Evolutionary conservation across 2,113 vertebrate genomes (phyloP).

Genomic region (Corythoichthys haematopterus): DNA sequence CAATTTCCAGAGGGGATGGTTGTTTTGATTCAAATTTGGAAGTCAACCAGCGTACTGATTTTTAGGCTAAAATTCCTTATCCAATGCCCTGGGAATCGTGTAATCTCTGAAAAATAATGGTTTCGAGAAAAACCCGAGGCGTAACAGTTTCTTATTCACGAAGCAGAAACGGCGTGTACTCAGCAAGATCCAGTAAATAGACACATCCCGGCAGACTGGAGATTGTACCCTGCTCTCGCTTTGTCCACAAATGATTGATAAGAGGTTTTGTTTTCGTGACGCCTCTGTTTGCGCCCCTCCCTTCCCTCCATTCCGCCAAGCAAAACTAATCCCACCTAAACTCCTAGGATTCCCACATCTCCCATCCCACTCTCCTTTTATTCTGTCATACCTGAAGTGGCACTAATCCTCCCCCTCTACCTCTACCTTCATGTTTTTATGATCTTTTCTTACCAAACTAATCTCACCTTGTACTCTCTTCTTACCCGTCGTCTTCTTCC

Average conservation of each 20-base stretch:
- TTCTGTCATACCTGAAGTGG: conserved; percentile 66
- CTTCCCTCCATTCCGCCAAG: conserved; percentile 56
- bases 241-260: conserved; percentile 67
- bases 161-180: conserved; percentile 3
- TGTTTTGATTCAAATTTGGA: neutral
- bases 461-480: conserved; percentile 39
- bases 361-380: conserved; percentile 41
- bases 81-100: neutral
- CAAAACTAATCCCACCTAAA: conserved; percentile 74
- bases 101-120: neutral
- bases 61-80: neutral
- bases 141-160: neutral
- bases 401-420: conserved; percentile 67
- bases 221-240: conserved; percentile 42
- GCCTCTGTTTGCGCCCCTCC: conserved; percentile 53
- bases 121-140: neutral
- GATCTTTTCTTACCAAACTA: conserved; percentile 74
- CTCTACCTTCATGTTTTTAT: conserved; percentile 66
- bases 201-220: conserved; percentile 30
- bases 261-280: conserved; percentile 63
- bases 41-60: neutral
- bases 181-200: conserved; percentile 31
- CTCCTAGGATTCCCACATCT: conserved; percentile 60
- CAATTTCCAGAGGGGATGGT: too few species aligned
- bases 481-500: conserved; percentile 13